Percentiles rank a stretch among this genome's conserved stretches.
phyloP scores from a whole-genome alignment of 1,140 invertebrate genomes.

The Brachionus sp. region DNA sequence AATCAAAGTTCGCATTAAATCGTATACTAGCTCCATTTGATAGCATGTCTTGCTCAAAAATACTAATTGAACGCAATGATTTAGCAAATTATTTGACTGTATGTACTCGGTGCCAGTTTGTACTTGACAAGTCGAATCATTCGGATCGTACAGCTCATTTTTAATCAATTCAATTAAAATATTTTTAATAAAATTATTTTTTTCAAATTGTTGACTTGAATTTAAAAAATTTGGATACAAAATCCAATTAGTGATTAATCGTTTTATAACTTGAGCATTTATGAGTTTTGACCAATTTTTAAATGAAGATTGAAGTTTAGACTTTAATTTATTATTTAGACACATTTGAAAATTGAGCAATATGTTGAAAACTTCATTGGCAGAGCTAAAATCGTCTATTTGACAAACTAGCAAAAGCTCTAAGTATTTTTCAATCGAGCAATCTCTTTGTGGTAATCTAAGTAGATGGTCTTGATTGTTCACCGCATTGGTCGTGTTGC shows the following conservation, averaged over 20 bases:
- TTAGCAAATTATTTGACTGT: slow-evolving; percentile 34
- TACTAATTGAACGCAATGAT: slow-evolving; percentile 22
- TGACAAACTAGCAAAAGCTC: not conserved
- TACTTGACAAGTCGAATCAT: not conserved
- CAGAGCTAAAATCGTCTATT: slow-evolving; percentile 11
- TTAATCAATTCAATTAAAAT: slow-evolving; percentile 5
- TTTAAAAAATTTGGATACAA: slow-evolving; percentile 42
- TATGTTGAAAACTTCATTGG: not conserved
- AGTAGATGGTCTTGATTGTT: not conserved
- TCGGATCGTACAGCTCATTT: slow-evolving; percentile 28
- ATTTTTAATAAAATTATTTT: slow-evolving; percentile 24
- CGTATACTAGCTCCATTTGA: slow-evolving; percentile 21
- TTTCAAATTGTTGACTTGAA: slow-evolving; percentile 34
- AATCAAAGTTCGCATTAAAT: slow-evolving; percentile 20
- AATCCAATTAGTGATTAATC: slow-evolving; percentile 17
- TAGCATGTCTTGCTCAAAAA: slow-evolving; percentile 28
- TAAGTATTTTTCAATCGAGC: not conserved
- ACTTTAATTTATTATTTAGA: not conserved
- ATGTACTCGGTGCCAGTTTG: not conserved
- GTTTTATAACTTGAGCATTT: not conserved
- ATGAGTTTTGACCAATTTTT: not conserved
- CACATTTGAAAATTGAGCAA: slow-evolving; percentile 16
- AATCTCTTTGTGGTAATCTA: not conserved
- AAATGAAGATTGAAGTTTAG: not conserved
- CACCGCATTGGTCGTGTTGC: not conserved